Evolutionary conservation across 23 tunicate species (phyloP), one percentile per base, ranked within the genome.

Genomic region (Corella eumyota): DNA sequence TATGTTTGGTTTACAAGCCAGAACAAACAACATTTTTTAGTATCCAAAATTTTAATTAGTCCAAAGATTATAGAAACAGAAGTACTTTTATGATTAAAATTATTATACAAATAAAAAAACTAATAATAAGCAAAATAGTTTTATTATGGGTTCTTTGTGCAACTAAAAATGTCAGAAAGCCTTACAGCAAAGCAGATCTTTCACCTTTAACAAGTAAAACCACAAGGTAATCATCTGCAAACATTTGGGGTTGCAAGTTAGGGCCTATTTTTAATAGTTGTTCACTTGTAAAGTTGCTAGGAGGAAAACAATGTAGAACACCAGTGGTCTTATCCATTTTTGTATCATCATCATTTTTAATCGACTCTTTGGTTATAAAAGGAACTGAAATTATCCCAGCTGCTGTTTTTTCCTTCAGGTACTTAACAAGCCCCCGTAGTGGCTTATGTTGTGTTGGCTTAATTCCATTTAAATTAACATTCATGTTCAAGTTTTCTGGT

Each of bases 351-450:
- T 46, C 44, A 37, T 62, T 26, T 7, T 60, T 71, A 15, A 46
- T 46, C 17, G 63, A 19, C n/a, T 58, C 36, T 23, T n/a, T 29
- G 5, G 77, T 61, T 30, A 71, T 60, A 13, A 40, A 50, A 20
- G 82, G 73, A 30, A 84, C 67, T 23, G 82, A 64, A 7, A 88
- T 72, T 25, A 88, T 76, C 3, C 79, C 96, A 36, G 88, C 96
- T 49, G 83, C 77, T 36, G 78, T 63, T 38, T 88, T 88, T 21
- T 78, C 96, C 68, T 88, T 88, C 37, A 88, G 79, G 72, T 88
- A 88, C 34, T 88, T 88, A 6, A 88, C 96, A 21, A 88, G 60
- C 2, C 96, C 96, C 15, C 96, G 70, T 3, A 88, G 66, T 31
- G 85, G 96, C 59, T 83, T 78, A n/a, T 88, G 96, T 37, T 84